Evolutionary conservation across 2,888 invertebrate species (phyloP), one percentile per base, ranked within the genome.

Genomic region (Habrosyne pyritoides): DNA sequence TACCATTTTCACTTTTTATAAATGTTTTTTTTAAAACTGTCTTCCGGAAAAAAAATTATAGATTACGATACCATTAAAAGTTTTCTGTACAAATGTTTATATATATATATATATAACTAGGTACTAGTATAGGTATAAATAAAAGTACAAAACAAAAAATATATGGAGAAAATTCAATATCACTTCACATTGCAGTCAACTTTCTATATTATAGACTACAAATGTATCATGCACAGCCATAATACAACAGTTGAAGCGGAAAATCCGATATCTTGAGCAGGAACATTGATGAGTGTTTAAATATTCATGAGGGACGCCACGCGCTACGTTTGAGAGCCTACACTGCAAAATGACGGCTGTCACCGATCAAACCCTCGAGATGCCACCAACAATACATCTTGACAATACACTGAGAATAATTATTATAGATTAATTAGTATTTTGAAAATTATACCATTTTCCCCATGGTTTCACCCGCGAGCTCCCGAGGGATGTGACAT

Each of bases 261-360:
- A 89, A 89, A 88, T 86, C 86, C 85, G 87, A 87, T 89, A 89
- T 89, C 89, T 89, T 84, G 83, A 84, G 82, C 80, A 69, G 68
- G 76, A 82, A 79, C 84, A 88, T 86, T 86, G 88, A 89, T 83
- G 85, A 82, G 79, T 75, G 79, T 73, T 87, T 87, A 86, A 86
- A 91, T 90, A 90, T 91, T 87, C 88, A 90, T 88, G 86, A 86
- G 82, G 53, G 64, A 71, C 64, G 67, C 69, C 71, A 67, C 61
- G 68, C 69, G 66, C 66, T 64, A 62, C 66, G 61, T 67, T 68
- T 71, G 66, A 69, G 69, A 70, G 63, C 69, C 69, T 69, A 70
- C 79, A 73, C 77, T 79, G 78, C 78, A 77, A 74, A 83, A 79
- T 85, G 84, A 86, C 79, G 76, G 75, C 81, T 87, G 83, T 81